Evolutionary conservation across 2,888 invertebrate genomes (phyloP).

Genomic region (Cephus rjabovi): DNA sequence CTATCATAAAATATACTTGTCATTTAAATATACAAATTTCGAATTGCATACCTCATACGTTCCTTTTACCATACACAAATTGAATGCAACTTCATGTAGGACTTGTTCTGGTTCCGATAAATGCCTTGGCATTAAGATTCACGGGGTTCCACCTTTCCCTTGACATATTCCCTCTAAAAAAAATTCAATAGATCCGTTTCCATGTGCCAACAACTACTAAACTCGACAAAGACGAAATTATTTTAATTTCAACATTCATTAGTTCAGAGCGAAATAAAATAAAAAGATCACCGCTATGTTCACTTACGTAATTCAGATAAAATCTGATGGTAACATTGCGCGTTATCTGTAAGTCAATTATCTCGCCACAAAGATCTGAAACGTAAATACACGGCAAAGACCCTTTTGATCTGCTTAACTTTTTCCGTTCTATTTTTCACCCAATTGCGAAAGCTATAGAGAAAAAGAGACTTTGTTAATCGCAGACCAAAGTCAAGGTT

Average conservation of each 20-base stretch:
- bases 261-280: not conserved
- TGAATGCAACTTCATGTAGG: not conserved
- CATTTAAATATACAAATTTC: not conserved
- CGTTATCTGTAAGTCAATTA: not conserved
- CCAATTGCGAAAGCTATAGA: not conserved
- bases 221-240: not conserved
- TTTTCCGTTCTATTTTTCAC: not conserved
- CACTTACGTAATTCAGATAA: not conserved
- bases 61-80: not conserved
- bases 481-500: not conserved
- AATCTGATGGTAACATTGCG: not conserved
- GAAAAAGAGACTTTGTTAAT: no score
- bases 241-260: not conserved
- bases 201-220: not conserved
- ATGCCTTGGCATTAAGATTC: constrained; percentile 40
- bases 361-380: not conserved
- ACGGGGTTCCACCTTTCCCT: constrained; percentile 40
- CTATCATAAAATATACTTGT: no score
- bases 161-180: constrained; percentile 29
- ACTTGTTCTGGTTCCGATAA: not conserved
- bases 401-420: not conserved
- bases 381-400: not conserved
- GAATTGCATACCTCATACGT: not conserved
- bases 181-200: not conserved
- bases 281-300: not conserved